Percentiles rank a stretch among this genome's conserved stretches.
phyloP scores from a whole-genome alignment of 2,888 invertebrate species.

The Nemapogon koenigi region DNA sequence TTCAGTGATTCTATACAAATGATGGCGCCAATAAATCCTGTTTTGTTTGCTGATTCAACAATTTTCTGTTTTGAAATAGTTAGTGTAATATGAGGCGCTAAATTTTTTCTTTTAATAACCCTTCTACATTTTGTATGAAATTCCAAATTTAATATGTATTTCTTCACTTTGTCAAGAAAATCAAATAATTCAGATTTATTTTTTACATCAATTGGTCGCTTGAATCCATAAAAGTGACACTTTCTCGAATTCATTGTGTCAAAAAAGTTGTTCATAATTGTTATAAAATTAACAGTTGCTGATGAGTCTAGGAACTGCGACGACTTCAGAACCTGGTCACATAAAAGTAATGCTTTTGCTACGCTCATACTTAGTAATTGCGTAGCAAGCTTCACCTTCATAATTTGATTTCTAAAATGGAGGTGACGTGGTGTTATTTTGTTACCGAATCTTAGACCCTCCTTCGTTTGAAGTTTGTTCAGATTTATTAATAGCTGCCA shows the following conservation, averaged over 20 bases:
- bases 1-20: slow-evolving; percentile 16
- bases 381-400: slow-evolving; percentile 13
- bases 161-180: slow-evolving; percentile 4
- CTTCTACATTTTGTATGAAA: slow-evolving; percentile 12
- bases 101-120: no score
- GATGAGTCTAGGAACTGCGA: slow-evolving; percentile 2
- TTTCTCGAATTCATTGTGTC: slow-evolving; percentile 10
- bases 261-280: slow-evolving; percentile 10
- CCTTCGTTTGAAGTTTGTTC: slow-evolving; percentile 9
- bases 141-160: slow-evolving; percentile 9
- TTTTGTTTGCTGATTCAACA: no score
- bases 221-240: slow-evolving; percentile 3
- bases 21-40: slow-evolving; percentile 16
- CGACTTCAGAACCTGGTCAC: slow-evolving; percentile 5
- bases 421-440: slow-evolving; percentile 5
- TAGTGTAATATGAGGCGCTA: no score
- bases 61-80: no score
- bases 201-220: slow-evolving; percentile 1
- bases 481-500: slow-evolving; percentile 5
- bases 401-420: slow-evolving; percentile 10
- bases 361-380: slow-evolving; percentile 13
- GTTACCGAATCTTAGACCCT: slow-evolving; percentile 9
- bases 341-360: slow-evolving; percentile 10
- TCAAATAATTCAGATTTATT: slow-evolving; percentile 1
- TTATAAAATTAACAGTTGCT: slow-evolving; percentile 5